Evolutionary conservation across 1,140 invertebrate species (phyloP).

Genomic region (Microvelia longipes): DNA sequence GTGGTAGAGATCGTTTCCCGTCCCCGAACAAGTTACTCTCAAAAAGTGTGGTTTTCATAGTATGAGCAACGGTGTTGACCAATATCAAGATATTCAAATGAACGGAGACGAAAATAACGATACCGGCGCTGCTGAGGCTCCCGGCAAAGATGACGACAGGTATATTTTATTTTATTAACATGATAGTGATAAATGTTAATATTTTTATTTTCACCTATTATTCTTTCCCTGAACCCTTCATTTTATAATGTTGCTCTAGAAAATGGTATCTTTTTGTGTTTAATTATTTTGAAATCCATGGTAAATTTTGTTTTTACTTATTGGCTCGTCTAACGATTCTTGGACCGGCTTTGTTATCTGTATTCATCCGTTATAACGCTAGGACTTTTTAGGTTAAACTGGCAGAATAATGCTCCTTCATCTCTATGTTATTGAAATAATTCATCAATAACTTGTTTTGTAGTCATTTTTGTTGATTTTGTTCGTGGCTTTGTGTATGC

Average conservation of each 20-base stretch:
- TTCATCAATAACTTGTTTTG: background rate
- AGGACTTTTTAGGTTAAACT: background rate
- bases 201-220: too few species aligned
- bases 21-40: background rate
- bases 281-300: background rate
- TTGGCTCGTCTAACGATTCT: too few species aligned
- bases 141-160: slow-evolving; percentile 57
- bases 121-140: slow-evolving; percentile 44
- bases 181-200: background rate
- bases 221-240: background rate
- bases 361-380: background rate
- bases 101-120: slow-evolving; percentile 42
- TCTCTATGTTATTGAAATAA: too few species aligned
- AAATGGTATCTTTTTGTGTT: background rate
- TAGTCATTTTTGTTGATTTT: background rate
- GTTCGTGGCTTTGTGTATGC: background rate
- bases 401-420: background rate
- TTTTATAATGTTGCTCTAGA: background rate
- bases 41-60: background rate
- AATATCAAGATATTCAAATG: slow-evolving; percentile 34
- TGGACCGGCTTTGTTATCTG: background rate
- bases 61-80: slow-evolving; percentile 14
- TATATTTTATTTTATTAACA: slow-evolving; percentile 28
- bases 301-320: background rate
- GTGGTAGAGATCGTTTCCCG: background rate